Evolutionary conservation across 2,113 vertebrate species (phyloP).

Genomic region (Labeo catla): DNA sequence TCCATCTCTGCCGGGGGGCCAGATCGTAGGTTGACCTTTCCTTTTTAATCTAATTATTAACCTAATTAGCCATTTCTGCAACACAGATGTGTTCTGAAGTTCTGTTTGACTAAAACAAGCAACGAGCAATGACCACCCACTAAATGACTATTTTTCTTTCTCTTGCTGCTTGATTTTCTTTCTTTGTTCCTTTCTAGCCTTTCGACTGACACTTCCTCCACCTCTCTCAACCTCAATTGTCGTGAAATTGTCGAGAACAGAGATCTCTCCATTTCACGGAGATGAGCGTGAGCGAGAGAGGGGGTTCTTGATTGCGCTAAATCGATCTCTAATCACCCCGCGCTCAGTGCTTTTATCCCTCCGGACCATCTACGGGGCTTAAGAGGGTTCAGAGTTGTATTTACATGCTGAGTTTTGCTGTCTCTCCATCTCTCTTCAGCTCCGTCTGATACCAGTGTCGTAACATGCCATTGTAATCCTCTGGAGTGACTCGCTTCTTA

Average conservation of each 20-base stretch:
- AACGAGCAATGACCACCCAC: neutral
- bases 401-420: constrained; percentile 75
- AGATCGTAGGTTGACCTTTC: constrained; percentile 51
- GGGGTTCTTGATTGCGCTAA: constrained; percentile 80
- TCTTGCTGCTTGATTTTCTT: constrained; percentile 9
- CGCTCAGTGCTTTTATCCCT: constrained; percentile 75
- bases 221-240: constrained; percentile 70
- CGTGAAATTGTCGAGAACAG: constrained; percentile 59
- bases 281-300: constrained; percentile 59
- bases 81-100: neutral
- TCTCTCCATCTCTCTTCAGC: constrained; percentile 44
- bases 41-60: constrained; percentile 67
- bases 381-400: constrained; percentile 72
- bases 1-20: constrained; percentile 51
- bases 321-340: constrained; percentile 81
- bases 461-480: constrained; percentile 64
- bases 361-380: constrained; percentile 72
- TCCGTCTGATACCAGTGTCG: constrained; percentile 62
- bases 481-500: constrained; percentile 48
- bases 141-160: constrained; percentile 21
- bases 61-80: constrained; percentile 36
- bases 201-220: constrained; percentile 16
- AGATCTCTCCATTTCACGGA: constrained; percentile 76
- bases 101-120: constrained; percentile 25
- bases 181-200: neutral